These are phyloP conservation scores for Papilio protenor DNA, from an alignment of 2,888 invertebrate genomes.

Conservation along the genomic window DNA sequence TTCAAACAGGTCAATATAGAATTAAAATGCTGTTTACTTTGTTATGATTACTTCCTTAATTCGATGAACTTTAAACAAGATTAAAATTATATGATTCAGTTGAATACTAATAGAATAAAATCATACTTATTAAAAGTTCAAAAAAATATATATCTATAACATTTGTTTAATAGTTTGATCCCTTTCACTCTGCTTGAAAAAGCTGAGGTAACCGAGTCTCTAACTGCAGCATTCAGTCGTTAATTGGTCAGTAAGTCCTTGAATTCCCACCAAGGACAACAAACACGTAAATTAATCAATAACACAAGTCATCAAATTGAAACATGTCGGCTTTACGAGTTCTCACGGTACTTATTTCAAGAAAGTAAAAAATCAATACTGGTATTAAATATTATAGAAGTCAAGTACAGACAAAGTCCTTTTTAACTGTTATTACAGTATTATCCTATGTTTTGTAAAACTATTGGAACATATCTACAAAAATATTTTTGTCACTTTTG, in stretches of 20 bases:
- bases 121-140: neutral
- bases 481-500: too few relatives aligned
- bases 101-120: neutral
- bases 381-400: neutral
- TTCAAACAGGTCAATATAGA: neutral
- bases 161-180: neutral
- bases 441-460: neutral
- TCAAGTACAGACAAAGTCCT: neutral
- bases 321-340: neutral
- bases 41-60: neutral
- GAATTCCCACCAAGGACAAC: neutral
- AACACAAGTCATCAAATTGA: neutral
- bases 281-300: neutral
- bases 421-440: neutral
- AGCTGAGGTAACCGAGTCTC: neutral
- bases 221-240: neutral
- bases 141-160: too few relatives aligned
- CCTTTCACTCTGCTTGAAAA: neutral
- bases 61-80: neutral
- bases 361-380: constrained; percentile 1
- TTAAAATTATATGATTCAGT: neutral
- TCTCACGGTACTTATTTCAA: neutral
- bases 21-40: neutral
- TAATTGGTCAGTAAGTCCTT: neutral
- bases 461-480: neutral